These are phyloP conservation scores for Lemur catta DNA, from an alignment of 2,797 vertebrate genomes.

Conservation along the genomic window DNA sequence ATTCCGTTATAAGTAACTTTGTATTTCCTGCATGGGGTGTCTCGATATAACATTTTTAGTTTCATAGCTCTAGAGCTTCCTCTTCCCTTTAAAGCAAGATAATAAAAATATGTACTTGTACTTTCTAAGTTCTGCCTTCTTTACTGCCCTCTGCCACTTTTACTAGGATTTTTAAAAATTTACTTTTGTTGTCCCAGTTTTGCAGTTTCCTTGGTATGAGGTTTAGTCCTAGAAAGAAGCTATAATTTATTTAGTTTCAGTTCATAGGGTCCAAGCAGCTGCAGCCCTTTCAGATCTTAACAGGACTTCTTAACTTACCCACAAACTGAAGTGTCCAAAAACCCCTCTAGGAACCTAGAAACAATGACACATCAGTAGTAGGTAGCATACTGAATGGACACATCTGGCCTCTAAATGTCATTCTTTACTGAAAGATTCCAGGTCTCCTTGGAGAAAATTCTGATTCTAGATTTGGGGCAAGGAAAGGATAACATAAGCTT, in stretches of 20 bases:
- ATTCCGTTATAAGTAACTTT: not conserved
- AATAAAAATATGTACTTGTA: not conserved
- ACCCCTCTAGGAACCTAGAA: not conserved
- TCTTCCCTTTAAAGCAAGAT: not conserved
- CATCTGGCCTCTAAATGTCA: not conserved
- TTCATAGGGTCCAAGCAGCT: not conserved
- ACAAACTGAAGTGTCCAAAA: not conserved
- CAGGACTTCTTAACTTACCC: not conserved
- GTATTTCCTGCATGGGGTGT: not conserved
- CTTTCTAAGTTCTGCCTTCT: not conserved
- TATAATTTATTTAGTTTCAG: not conserved
- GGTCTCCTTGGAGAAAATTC: not conserved
- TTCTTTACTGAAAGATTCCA: constrained; percentile 1
- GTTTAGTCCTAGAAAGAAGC: constrained; percentile 43
- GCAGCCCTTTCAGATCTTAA: not conserved
- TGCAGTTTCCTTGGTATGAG: not conserved
- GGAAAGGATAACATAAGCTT: not conserved
- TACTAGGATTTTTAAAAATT: not conserved
- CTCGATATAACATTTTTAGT: not conserved
- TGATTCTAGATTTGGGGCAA: not conserved
- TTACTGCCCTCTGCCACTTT: not conserved
- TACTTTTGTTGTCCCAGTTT: not conserved
- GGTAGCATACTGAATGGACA: not conserved
- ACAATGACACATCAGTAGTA: not conserved
- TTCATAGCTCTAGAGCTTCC: not conserved